Evolutionary conservation across 1,140 invertebrate species (phyloP).

Genomic region (Trigoniulus corallinus): DNA sequence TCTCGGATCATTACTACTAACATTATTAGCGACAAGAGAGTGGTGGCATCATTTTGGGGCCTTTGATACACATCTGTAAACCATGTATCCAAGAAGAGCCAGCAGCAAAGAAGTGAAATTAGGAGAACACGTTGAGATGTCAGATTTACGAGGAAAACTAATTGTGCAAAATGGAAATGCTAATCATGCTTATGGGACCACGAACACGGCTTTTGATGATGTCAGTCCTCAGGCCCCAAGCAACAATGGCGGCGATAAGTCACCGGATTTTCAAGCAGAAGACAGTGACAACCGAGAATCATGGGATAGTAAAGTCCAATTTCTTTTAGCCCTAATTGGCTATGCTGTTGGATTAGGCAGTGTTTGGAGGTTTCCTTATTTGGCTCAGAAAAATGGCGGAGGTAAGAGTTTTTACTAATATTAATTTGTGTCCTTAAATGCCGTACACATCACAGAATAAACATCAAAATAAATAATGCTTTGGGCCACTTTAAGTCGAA

Average conservation of each 20-base stretch:
- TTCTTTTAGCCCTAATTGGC: slow-evolving; percentile 73
- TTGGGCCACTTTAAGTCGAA: too few relatives aligned
- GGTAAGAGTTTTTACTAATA: slow-evolving; percentile 28
- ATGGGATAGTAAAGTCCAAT: slow-evolving; percentile 85
- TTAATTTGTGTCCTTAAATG: background rate
- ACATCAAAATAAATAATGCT: too few relatives aligned
- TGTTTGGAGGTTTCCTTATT: slow-evolving; percentile 80
- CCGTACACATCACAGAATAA: too few relatives aligned
- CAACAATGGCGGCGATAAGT: slow-evolving; percentile 18
- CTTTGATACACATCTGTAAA: too few relatives aligned
- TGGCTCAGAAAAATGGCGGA: slow-evolving; percentile 82
- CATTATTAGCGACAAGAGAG: too few relatives aligned
- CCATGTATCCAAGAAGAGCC: background rate
- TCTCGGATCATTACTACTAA: too few relatives aligned
- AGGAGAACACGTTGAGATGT: slow-evolving; percentile 59
- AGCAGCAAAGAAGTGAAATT: slow-evolving; percentile 4
- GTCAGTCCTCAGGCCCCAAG: slow-evolving; percentile 30
- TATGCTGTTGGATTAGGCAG: slow-evolving; percentile 91
- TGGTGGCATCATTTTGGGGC: too few relatives aligned
- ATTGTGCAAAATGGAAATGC: slow-evolving; percentile 41
- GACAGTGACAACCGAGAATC: slow-evolving; percentile 60
- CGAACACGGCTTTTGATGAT: slow-evolving; percentile 71
- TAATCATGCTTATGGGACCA: slow-evolving; percentile 48
- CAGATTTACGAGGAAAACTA: slow-evolving; percentile 61
- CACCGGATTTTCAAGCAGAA: slow-evolving; percentile 5